Conservation (phyloP, 2,797 vertebrate species). For the Pygocentrus nattereri region DNA sequence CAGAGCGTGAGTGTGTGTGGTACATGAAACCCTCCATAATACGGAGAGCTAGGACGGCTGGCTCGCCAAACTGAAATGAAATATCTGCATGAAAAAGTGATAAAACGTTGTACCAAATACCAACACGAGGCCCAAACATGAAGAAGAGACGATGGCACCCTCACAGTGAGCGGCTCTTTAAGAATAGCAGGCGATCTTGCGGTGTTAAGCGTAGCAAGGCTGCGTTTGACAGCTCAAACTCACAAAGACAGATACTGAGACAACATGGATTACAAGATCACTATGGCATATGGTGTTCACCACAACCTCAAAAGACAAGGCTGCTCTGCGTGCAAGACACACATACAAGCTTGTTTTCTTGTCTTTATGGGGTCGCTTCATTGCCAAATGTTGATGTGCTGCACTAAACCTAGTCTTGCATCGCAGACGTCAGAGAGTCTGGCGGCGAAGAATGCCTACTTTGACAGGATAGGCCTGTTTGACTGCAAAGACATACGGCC, state of each 20-base stretch:
- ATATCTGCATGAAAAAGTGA: conserved; percentile 31
- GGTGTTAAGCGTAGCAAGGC: not conserved
- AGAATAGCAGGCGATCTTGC: not conserved
- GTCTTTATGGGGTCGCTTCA: too few species aligned
- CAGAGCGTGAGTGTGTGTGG: conserved; percentile 8
- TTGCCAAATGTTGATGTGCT: too few species aligned
- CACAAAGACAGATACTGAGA: not conserved
- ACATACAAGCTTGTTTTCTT: not conserved
- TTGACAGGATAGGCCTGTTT: too few species aligned
- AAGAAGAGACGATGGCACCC: not conserved
- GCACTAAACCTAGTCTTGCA: too few species aligned
- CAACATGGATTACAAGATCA: not conserved
- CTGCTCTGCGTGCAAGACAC: not conserved
- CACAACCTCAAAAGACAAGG: not conserved
- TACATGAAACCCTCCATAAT: not conserved
- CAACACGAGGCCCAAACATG: not conserved
- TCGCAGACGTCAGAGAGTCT: too few species aligned
- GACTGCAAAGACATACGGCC: too few species aligned
- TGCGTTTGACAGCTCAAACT: not conserved
- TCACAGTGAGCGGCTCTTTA: not conserved
- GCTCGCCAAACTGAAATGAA: not conserved
- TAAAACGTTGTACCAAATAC: not conserved
- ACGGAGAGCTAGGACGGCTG: not conserved
- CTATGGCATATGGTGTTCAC: not conserved
- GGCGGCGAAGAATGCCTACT: too few species aligned